These are phyloP conservation scores for Miltochrista miniata DNA, from an alignment of 2,888 invertebrate species.

Conservation along the genomic window DNA sequence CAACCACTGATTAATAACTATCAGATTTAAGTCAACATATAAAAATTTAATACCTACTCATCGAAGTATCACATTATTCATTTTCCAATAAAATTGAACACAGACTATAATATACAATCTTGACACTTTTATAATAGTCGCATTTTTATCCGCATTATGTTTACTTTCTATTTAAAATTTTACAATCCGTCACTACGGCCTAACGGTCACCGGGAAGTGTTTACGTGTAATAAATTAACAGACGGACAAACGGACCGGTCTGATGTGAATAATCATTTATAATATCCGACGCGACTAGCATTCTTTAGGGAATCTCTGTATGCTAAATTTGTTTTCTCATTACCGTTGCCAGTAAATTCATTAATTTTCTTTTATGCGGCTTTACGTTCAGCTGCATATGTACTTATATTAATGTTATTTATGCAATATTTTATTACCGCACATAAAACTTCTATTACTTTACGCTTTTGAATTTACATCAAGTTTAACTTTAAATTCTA, in stretches of 20 bases:
- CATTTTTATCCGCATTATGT: constrained; percentile 34
- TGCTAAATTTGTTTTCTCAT: constrained; percentile 39
- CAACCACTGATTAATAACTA: constrained; percentile 6
- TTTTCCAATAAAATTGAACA: constrained; percentile 28
- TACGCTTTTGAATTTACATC: neutral
- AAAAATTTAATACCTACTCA: constrained; percentile 1
- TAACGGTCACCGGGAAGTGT: constrained; percentile 37
- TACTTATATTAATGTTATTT: constrained; percentile 13
- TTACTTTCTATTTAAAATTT: constrained; percentile 46
- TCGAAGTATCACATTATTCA: constrained; percentile 8
- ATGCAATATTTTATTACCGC: constrained; percentile 10
- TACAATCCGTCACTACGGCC: constrained; percentile 35
- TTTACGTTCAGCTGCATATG: constrained; percentile 1
- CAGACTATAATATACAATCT: constrained; percentile 17
- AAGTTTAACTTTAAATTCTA: constrained; percentile 1
- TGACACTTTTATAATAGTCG: constrained; percentile 39
- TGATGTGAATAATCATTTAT: constrained; percentile 34
- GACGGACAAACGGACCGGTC: constrained; percentile 29
- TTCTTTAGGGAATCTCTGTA: constrained; percentile 31
- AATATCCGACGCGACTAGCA: constrained; percentile 34
- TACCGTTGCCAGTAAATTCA: constrained; percentile 23
- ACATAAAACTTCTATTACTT: constrained; percentile 8
- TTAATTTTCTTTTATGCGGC: constrained; percentile 5
- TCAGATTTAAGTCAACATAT: neutral
- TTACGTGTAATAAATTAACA: constrained; percentile 40